phyloP scores from a whole-genome alignment of 1,140 invertebrate genomes.

The Hypsibius dujardini region DNA sequence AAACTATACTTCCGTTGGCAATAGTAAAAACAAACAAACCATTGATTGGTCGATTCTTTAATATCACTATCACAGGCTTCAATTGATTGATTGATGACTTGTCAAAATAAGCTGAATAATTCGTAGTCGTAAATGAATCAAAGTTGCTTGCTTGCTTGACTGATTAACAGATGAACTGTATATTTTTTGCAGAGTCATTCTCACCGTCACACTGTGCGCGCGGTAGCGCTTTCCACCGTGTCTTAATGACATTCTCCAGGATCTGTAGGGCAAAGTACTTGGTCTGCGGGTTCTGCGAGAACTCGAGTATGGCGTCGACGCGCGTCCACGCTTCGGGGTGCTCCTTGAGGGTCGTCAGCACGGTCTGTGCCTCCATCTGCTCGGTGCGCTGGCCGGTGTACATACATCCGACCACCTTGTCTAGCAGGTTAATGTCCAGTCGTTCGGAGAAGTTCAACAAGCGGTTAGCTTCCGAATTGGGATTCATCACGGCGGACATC shows the following conservation, averaged over 20 bases:
- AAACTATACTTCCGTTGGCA: conserved; percentile 10
- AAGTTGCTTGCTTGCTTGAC: too few species aligned
- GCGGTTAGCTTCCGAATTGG: conserved; percentile 27
- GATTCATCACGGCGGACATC: neutral
- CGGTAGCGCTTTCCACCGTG: conserved; percentile 94
- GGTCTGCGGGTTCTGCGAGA: conserved; percentile 79
- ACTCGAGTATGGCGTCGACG: conserved; percentile 96
- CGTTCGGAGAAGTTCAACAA: conserved; percentile 91
- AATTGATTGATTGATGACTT: neutral
- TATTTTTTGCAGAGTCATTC: too few species aligned
- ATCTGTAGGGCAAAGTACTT: conserved; percentile 99
- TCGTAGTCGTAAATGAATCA: too few species aligned
- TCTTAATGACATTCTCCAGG: conserved; percentile 95
- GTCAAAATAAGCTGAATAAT: conserved; percentile 22
- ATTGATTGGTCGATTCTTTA: neutral
- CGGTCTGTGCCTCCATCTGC: conserved; percentile 75
- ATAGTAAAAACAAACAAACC: neutral
- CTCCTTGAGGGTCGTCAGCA: conserved; percentile 83
- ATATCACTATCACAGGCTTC: conserved; percentile 13
- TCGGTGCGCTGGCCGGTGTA: conserved; percentile 46
- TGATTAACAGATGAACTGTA: too few species aligned
- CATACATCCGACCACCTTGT: conserved; percentile 83
- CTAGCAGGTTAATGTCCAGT: conserved; percentile 81
- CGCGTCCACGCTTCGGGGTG: conserved; percentile 97
- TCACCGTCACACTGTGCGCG: conserved; percentile 89